Percentiles rank a stretch among this genome's conserved stretches.
Evolutionary conservation across 1,140 invertebrate species (phyloP).

Genomic region (Monomorium pharaonis): DNA sequence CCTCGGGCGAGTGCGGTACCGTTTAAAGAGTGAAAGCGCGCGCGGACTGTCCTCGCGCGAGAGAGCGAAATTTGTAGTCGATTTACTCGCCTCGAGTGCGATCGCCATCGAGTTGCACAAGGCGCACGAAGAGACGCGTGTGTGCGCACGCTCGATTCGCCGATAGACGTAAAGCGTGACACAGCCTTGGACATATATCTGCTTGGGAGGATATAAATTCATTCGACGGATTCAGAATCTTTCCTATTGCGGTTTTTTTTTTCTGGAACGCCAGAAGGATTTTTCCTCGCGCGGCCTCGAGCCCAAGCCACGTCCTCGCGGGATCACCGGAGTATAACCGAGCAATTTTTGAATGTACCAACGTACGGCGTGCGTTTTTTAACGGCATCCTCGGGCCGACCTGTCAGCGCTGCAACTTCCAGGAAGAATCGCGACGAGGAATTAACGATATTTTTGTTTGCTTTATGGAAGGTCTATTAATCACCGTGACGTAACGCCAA

Average conservation of each 20-base stretch:
- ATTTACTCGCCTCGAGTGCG: constrained; percentile 25
- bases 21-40: constrained; percentile 36
- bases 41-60: background rate
- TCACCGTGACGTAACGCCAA: background rate
- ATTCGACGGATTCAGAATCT: constrained; percentile 13
- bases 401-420: background rate
- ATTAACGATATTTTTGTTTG: background rate
- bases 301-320: constrained; percentile 22
- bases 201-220: constrained; percentile 13
- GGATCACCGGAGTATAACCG: constrained; percentile 28
- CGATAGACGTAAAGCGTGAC: background rate
- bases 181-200: constrained; percentile 14
- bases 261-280: constrained; percentile 41
- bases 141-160: background rate
- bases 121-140: background rate
- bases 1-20: background rate
- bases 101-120: constrained; percentile 36
- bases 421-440: background rate
- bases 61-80: background rate
- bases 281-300: constrained; percentile 22
- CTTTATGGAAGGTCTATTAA: background rate
- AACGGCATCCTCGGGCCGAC: background rate
- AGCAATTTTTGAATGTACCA: constrained; percentile 9
- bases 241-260: too few relatives aligned
- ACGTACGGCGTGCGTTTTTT: background rate